Evolutionary conservation across 2,113 vertebrate species (phyloP).

Genomic region (Camarhynchus parvulus): DNA sequence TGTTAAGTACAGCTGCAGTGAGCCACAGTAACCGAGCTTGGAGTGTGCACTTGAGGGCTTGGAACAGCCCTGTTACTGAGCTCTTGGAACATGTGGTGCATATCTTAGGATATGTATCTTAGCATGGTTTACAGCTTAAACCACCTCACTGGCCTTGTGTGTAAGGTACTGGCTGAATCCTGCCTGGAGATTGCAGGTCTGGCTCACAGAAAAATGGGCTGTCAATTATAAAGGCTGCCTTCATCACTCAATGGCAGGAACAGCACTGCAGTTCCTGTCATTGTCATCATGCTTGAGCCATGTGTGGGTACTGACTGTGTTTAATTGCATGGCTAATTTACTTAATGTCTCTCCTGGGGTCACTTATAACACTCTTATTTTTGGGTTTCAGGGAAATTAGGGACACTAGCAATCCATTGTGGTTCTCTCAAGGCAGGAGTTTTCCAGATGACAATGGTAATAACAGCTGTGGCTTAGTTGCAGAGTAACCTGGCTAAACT

Average conservation of each 20-base stretch:
- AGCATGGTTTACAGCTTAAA: background rate
- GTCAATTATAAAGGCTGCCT: background rate
- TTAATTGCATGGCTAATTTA: slow-evolving; percentile 13
- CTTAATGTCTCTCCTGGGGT: slow-evolving; percentile 37
- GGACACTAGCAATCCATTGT: background rate
- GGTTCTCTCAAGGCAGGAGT: background rate
- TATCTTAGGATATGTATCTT: background rate
- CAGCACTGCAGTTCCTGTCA: slow-evolving; percentile 24
- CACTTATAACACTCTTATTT: slow-evolving; percentile 35
- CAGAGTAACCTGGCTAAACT: background rate
- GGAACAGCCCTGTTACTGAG: background rate
- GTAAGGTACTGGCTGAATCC: background rate
- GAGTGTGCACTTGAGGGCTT: background rate
- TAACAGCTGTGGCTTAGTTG: background rate
- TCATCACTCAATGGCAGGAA: slow-evolving; percentile 5
- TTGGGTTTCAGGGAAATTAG: slow-evolving; percentile 37
- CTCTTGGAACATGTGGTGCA: background rate
- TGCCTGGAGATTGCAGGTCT: background rate
- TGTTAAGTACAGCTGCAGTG: background rate
- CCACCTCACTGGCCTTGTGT: background rate
- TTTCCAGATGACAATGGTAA: background rate
- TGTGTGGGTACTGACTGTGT: background rate
- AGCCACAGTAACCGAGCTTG: accelerated
- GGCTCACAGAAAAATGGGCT: slow-evolving; percentile 8
- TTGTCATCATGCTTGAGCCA: background rate